These are phyloP conservation scores for Endomychus coccineus DNA, from an alignment of 2,888 invertebrate genomes.

Conservation along the genomic window DNA sequence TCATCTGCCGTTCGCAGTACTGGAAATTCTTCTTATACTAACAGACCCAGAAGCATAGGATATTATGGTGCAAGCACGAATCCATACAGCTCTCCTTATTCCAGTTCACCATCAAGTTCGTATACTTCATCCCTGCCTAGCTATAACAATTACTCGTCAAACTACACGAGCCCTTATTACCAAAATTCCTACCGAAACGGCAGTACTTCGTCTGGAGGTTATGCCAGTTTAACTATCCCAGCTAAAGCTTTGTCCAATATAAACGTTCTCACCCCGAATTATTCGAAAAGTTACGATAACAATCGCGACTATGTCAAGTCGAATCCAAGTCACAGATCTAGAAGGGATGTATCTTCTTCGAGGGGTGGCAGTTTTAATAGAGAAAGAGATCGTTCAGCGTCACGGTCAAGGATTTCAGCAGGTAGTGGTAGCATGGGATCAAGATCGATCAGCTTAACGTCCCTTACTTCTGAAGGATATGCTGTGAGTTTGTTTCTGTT, in stretches of 20 bases:
- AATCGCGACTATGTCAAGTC: conserved; percentile 40
- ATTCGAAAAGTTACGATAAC: conserved; percentile 38
- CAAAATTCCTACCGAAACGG: conserved; percentile 49
- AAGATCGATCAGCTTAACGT: conserved; percentile 59
- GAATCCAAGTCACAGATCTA: conserved; percentile 42
- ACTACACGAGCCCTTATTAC: conserved; percentile 44
- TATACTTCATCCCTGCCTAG: conserved; percentile 30
- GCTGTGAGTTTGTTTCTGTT: conserved; percentile 75
- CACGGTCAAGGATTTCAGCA: conserved; percentile 36
- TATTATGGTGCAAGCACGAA: conserved; percentile 29
- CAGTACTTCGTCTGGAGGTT: conserved; percentile 48
- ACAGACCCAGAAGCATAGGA: conserved; percentile 35
- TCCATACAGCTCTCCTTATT: conserved; percentile 26
- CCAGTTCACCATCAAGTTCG: conserved; percentile 27
- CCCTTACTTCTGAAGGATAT: conserved; percentile 75
- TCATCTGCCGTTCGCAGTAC: conserved; percentile 34
- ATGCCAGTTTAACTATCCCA: conserved; percentile 61
- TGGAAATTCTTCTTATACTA: conserved; percentile 15
- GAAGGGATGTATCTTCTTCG: conserved; percentile 31
- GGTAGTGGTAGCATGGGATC: conserved; percentile 40
- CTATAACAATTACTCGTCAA: conserved; percentile 22
- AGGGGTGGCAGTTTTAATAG: conserved; percentile 28
- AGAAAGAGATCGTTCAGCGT: conserved; percentile 35
- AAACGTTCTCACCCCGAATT: conserved; percentile 51
- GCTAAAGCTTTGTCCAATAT: conserved; percentile 51